A percentile compares a stretch with the other conserved stretches of the same genome.
phyloP scores from a whole-genome alignment of 2,888 invertebrate species.

The Pheosia tremula region DNA sequence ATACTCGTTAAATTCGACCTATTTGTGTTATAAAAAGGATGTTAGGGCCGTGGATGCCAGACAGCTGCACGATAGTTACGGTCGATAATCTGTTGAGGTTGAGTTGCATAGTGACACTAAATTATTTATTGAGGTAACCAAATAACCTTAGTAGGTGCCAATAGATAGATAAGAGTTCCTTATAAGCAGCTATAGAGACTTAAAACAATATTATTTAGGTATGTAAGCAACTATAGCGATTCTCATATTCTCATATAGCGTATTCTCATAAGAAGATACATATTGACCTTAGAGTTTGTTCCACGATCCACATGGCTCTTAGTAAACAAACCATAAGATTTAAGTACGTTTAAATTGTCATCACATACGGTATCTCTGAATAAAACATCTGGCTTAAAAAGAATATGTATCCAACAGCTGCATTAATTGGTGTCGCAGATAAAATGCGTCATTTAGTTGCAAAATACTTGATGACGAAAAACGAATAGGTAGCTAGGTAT shows the following conservation, averaged over 20 bases:
- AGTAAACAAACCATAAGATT: conserved; percentile 28
- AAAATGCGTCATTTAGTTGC: too few relatives aligned
- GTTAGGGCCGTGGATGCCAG: conserved; percentile 14
- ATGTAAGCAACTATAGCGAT: too few relatives aligned
- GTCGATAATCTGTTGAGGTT: too few relatives aligned
- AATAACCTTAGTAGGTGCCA: too few relatives aligned
- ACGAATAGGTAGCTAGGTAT: too few relatives aligned
- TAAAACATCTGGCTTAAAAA: conserved; percentile 18
- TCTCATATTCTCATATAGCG: too few relatives aligned
- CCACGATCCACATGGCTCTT: conserved; percentile 21
- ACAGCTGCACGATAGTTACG: not conserved
- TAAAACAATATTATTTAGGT: too few relatives aligned
- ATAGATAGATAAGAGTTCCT: too few relatives aligned
- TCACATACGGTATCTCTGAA: conserved; percentile 31
- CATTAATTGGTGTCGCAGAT: not conserved
- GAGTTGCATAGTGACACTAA: too few relatives aligned
- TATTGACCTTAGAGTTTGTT: conserved; percentile 20
- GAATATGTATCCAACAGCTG: not conserved
- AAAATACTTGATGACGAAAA: too few relatives aligned
- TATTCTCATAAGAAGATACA: conserved; percentile 11
- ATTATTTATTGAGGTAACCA: too few relatives aligned
- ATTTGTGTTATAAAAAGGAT: conserved; percentile 31
- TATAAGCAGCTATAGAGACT: too few relatives aligned
- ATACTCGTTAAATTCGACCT: conserved; percentile 18
- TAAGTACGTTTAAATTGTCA: conserved; percentile 21